A percentile compares a stretch with the other conserved stretches of the same genome.
Evolutionary conservation across 2,113 vertebrate species (phyloP).

Genomic region (Aepyceros melampus): DNA sequence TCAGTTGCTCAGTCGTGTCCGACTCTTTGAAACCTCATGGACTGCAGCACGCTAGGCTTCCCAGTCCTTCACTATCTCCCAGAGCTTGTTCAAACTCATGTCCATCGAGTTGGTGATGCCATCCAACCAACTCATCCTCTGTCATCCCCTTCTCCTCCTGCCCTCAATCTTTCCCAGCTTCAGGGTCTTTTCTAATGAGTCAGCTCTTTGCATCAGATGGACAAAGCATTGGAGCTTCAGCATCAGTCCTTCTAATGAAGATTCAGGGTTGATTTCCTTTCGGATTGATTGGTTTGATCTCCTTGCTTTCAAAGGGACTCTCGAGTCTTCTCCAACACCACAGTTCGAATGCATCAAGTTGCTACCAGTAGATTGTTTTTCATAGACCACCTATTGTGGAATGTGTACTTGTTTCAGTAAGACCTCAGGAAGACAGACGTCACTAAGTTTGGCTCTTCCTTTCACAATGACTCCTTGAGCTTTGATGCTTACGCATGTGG

Average conservation of each 20-base stretch:
- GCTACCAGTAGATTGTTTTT: neutral
- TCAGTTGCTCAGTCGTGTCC: neutral
- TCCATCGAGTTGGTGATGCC: neutral
- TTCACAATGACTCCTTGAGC: neutral
- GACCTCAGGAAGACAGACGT: neutral
- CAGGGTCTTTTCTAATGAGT: neutral
- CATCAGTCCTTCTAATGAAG: neutral
- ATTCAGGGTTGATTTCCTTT: neutral
- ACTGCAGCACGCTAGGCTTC: neutral
- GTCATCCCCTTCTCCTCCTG: neutral
- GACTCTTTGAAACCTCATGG: neutral
- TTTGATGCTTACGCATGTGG: neutral
- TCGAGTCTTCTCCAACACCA: neutral
- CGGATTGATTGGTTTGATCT: neutral
- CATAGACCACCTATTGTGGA: neutral
- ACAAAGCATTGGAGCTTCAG: neutral
- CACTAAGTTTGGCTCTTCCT: neutral
- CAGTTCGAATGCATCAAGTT: neutral
- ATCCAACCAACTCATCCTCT: neutral
- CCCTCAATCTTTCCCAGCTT: neutral
- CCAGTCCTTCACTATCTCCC: neutral
- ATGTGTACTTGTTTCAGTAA: neutral
- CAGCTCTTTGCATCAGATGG: neutral
- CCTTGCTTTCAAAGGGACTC: neutral
- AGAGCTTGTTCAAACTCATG: neutral